Evolutionary conservation across 2,113 vertebrate genomes (phyloP).

Genomic region (Seriola rivoliana): DNA sequence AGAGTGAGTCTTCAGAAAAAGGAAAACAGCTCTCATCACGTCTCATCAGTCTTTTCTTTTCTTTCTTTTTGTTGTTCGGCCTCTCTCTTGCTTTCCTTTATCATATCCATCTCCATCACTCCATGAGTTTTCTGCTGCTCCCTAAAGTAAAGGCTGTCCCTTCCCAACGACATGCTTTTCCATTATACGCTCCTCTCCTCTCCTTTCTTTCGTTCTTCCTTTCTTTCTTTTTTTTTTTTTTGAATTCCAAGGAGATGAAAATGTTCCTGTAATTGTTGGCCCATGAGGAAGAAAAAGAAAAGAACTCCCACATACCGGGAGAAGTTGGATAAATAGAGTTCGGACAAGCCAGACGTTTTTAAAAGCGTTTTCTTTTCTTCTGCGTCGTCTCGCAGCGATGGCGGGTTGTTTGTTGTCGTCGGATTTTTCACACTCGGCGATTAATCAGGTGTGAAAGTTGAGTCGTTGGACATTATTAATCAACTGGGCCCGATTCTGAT

Average conservation of each 20-base stretch:
- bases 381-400: constrained; percentile 1
- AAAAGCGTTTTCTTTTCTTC: constrained; percentile 39
- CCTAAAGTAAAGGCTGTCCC: neutral
- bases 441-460: constrained; percentile 58
- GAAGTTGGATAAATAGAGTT: constrained; percentile 73
- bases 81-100: constrained; percentile 11
- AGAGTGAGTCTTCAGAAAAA: constrained; percentile 38
- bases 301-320: constrained; percentile 75
- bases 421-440: constrained; percentile 41
- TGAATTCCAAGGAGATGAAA: constrained; percentile 75
- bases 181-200: constrained; percentile 5
- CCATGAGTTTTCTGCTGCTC: constrained; percentile 19
- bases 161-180: neutral
- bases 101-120: constrained; percentile 65
- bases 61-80: neutral
- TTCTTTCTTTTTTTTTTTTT: neutral
- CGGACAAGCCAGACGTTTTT: constrained; percentile 54
- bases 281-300: constrained; percentile 57
- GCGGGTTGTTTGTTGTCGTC: constrained; percentile 45
- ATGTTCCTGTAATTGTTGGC: constrained; percentile 76
- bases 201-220: no score
- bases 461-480: constrained; percentile 14
- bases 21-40: constrained; percentile 51
- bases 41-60: constrained; percentile 39
- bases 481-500: neutral